Percentiles rank a stretch among this genome's conserved stretches.
phyloP scores from a whole-genome alignment of 2,888 invertebrate genomes.

The Netelia melanura region DNA sequence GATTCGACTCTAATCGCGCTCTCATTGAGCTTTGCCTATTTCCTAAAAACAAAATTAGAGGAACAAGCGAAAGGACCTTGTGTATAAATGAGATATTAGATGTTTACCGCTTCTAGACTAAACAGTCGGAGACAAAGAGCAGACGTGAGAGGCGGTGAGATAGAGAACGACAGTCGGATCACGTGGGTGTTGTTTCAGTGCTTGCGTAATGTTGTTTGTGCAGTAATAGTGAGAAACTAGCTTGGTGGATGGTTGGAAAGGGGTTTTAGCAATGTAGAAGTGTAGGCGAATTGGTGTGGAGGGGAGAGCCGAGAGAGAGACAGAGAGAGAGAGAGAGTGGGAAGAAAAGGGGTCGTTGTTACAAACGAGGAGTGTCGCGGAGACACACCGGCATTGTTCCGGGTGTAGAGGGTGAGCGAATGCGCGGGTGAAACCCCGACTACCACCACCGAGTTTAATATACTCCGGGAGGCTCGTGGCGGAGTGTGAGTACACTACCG shows the following conservation, averaged over 20 bases:
- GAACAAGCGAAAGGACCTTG: background rate
- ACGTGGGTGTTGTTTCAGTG: constrained; percentile 54
- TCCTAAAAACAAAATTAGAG: too few relatives aligned
- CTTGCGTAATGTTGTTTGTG: constrained; percentile 61
- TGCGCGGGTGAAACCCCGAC: constrained; percentile 36
- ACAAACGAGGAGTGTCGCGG: constrained; percentile 76
- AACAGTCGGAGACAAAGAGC: background rate
- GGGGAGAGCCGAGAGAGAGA: too few relatives aligned
- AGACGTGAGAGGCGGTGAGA: constrained; percentile 18
- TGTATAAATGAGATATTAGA: constrained; percentile 13
- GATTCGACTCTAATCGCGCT: background rate
- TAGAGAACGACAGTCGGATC: constrained; percentile 44
- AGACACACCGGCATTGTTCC: constrained; percentile 76
- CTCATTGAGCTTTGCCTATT: too few relatives aligned
- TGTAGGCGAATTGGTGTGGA: too few relatives aligned
- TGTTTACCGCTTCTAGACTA: constrained; percentile 6
- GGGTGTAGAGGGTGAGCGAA: constrained; percentile 64
- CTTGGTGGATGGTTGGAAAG: constrained; percentile 30
- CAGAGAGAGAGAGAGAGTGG: constrained; percentile 4
- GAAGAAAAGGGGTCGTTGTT: constrained; percentile 64
- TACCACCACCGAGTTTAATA: constrained; percentile 68
- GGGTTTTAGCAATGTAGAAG: background rate
- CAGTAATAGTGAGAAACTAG: constrained; percentile 65
- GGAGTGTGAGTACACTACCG: constrained; percentile 60
- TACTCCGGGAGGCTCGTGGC: constrained; percentile 57